These are phyloP conservation scores for Panurus biarmicus DNA, from an alignment of 2,113 vertebrate genomes.

Conservation along the genomic window DNA sequence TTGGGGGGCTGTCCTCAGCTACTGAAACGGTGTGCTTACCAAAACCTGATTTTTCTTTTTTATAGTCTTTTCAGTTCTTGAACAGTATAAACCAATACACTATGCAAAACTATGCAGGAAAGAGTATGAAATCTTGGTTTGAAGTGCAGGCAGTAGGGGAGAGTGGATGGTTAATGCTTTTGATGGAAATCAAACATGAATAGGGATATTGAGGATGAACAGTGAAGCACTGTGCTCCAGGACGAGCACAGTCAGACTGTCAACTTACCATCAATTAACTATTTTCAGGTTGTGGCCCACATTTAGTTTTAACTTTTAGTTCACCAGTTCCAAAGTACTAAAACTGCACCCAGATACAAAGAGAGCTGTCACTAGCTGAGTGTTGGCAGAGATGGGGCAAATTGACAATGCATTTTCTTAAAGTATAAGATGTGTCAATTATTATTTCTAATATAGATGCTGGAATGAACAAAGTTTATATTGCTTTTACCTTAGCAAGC, in stretches of 20 bases:
- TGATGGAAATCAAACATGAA: constrained; percentile 3
- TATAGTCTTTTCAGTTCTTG: background rate
- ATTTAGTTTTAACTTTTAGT: background rate
- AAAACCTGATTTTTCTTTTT: background rate
- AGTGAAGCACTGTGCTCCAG: constrained; percentile 13
- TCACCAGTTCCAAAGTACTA: background rate
- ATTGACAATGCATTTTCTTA: background rate
- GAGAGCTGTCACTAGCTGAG: background rate
- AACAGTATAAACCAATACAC: background rate
- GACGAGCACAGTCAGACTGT: background rate
- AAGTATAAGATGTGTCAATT: background rate
- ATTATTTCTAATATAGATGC: background rate
- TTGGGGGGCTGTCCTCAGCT: background rate
- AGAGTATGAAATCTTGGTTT: background rate
- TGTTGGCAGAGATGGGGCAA: background rate
- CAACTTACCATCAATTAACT: background rate
- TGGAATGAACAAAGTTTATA: background rate
- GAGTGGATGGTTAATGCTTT: background rate
- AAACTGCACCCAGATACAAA: background rate
- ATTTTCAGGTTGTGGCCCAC: background rate
- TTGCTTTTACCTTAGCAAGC: background rate
- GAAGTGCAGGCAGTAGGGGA: background rate
- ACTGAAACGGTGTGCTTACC: background rate
- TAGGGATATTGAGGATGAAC: constrained; percentile 22
- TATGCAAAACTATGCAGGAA: background rate